Percentiles rank a stretch among this genome's conserved stretches.
Conservation (phyloP, 2,797 vertebrate species). For the Acanthopagrus latus region DNA sequence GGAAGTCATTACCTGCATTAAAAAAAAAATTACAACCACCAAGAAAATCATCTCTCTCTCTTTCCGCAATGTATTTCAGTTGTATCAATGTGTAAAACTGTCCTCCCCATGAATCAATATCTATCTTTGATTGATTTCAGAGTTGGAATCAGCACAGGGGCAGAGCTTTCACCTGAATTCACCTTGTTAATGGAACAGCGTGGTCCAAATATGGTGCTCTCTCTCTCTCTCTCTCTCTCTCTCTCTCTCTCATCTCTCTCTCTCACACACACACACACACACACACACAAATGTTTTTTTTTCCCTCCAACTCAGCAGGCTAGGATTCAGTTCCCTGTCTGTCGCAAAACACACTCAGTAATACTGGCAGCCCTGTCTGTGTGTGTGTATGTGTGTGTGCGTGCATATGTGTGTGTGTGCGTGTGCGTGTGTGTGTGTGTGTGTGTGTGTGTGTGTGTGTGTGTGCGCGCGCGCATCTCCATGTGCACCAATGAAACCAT, state of each 20-base stretch:
- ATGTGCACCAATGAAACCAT: conserved; percentile 29
- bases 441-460: conserved; percentile 19
- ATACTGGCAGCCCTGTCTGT: conserved; percentile 31
- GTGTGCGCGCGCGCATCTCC: background rate
- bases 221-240: background rate
- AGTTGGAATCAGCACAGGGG: conserved; percentile 26
- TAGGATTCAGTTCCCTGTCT: conserved; percentile 63
- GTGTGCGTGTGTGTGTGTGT: conserved; percentile 17
- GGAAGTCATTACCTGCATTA: background rate
- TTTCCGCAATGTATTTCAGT: background rate
- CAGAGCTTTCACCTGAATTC: conserved; percentile 55
- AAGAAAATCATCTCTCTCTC: background rate
- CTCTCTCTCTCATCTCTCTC: too few relatives aligned
- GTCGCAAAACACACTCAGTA: conserved; percentile 49
- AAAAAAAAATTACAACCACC: background rate
- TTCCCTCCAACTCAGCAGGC: conserved; percentile 65
- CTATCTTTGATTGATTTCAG: background rate
- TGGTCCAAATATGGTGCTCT: conserved; percentile 9
- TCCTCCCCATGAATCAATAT: conserved; percentile 19
- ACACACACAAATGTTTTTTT: conserved; percentile 42
- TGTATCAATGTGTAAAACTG: background rate
- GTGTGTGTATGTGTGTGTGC: conserved; percentile 22
- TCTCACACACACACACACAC: conserved; percentile 10
- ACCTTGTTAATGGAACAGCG: conserved; percentile 41
- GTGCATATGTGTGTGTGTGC: conserved; percentile 4